phyloP scores from a whole-genome alignment of 2,113 vertebrate genomes.

The Chaetops frenatus region DNA sequence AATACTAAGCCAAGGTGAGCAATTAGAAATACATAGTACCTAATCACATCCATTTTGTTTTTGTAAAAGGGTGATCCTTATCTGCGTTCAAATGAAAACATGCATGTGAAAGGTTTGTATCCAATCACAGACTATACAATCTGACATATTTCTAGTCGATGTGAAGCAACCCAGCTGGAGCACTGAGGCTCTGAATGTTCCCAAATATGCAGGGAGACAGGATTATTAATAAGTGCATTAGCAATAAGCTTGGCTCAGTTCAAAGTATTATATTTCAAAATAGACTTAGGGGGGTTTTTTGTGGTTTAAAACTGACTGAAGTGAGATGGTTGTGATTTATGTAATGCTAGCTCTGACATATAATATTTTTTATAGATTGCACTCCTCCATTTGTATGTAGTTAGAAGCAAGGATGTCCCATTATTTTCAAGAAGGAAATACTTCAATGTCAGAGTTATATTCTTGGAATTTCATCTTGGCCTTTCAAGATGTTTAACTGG shows the following conservation, averaged over 20 bases:
- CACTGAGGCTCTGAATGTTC: background rate
- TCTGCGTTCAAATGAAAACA: conserved; percentile 16
- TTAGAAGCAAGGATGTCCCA: background rate
- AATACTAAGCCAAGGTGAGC: background rate
- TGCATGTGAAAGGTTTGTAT: background rate
- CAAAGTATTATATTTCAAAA: conserved; percentile 21
- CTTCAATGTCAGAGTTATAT: background rate
- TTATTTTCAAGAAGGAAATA: background rate
- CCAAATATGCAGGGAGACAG: background rate
- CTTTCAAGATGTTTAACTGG: background rate
- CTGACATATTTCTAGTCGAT: background rate
- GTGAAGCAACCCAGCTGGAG: conserved; percentile 20
- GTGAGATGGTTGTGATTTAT: background rate
- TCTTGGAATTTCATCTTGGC: background rate
- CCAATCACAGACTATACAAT: background rate
- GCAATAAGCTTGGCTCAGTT: background rate
- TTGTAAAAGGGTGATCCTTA: background rate
- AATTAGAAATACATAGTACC: background rate
- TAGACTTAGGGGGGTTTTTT: background rate
- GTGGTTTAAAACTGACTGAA: background rate
- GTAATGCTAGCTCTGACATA: background rate
- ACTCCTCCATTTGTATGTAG: background rate
- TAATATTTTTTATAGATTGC: background rate
- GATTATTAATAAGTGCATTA: conserved; percentile 32
- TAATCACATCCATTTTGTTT: background rate